Percentiles rank a stretch among this genome's conserved stretches.
These are phyloP conservation scores for Beaufortia kweichowensis DNA, from an alignment of 2,113 vertebrate species.

Conservation along the genomic window DNA sequence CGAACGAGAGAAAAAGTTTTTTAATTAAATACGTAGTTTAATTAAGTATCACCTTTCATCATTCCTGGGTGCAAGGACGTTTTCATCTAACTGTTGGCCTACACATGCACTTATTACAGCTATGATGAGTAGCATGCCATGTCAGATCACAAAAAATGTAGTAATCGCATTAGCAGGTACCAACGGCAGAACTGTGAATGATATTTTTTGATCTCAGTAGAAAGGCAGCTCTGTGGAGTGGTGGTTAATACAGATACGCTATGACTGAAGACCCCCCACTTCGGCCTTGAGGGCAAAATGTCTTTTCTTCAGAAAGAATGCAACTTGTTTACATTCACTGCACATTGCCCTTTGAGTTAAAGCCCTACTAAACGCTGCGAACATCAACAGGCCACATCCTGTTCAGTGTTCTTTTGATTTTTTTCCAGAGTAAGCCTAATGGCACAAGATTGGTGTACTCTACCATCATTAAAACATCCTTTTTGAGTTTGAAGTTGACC, in stretches of 20 bases:
- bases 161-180: not conserved
- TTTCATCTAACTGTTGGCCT: slow-evolving; percentile 16
- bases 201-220: slow-evolving; percentile 16
- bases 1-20: not conserved
- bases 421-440: slow-evolving; percentile 29
- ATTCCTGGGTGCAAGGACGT: not conserved
- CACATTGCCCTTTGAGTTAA: slow-evolving; percentile 40
- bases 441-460: slow-evolving; percentile 13
- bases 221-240: slow-evolving; percentile 31
- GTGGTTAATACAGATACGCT: slow-evolving; percentile 17
- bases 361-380: slow-evolving; percentile 4
- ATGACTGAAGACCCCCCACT: slow-evolving; percentile 29
- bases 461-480: slow-evolving; percentile 38
- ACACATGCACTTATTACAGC: not conserved
- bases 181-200: slow-evolving; percentile 14
- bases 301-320: slow-evolving; percentile 26
- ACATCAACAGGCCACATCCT: slow-evolving; percentile 28
- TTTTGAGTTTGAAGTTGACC: slow-evolving; percentile 51
- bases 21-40: not conserved
- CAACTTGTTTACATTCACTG: slow-evolving; percentile 40
- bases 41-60: not conserved
- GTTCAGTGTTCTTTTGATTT: slow-evolving; percentile 31
- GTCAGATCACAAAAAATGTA: slow-evolving; percentile 37
- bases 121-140: slow-evolving; percentile 2
- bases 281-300: slow-evolving; percentile 34